phyloP scores from a whole-genome alignment of 2,797 vertebrate species.

The Enteromius treurensis region DNA sequence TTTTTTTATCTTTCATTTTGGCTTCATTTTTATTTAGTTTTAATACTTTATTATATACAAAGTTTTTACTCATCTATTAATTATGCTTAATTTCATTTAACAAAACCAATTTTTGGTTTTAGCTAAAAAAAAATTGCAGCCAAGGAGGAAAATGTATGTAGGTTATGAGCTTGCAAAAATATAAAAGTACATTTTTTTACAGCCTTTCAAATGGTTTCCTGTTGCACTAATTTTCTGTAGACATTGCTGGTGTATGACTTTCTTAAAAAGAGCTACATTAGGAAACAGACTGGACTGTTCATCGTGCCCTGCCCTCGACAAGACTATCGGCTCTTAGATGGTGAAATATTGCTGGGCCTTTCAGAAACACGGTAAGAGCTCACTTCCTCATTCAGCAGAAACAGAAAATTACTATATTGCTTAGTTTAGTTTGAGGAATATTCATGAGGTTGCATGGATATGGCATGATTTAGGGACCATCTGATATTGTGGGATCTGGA shows the following conservation, averaged over 20 bases:
- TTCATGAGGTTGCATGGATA: background rate
- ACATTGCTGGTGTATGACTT: constrained; percentile 73
- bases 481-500: constrained; percentile 78
- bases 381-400: constrained; percentile 19
- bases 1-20: background rate
- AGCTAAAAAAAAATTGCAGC: background rate
- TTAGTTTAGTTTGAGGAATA: constrained; percentile 23
- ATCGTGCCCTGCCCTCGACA: constrained; percentile 70
- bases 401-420: constrained; percentile 2
- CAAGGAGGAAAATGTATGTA: background rate
- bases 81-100: background rate
- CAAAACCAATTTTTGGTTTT: background rate
- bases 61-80: background rate
- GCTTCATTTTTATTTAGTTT: background rate
- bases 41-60: background rate
- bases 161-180: background rate
- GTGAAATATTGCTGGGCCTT: constrained; percentile 69
- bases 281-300: constrained; percentile 70
- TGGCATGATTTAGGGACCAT: constrained; percentile 69
- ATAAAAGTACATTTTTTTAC: background rate
- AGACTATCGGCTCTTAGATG: constrained; percentile 70
- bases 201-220: background rate
- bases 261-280: constrained; percentile 71
- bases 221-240: constrained; percentile 47
- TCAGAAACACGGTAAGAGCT: constrained; percentile 72